These are phyloP conservation scores for Pseudopleuronectes americanus DNA, from an alignment of 2,797 vertebrate genomes.

Conservation along the genomic window DNA sequence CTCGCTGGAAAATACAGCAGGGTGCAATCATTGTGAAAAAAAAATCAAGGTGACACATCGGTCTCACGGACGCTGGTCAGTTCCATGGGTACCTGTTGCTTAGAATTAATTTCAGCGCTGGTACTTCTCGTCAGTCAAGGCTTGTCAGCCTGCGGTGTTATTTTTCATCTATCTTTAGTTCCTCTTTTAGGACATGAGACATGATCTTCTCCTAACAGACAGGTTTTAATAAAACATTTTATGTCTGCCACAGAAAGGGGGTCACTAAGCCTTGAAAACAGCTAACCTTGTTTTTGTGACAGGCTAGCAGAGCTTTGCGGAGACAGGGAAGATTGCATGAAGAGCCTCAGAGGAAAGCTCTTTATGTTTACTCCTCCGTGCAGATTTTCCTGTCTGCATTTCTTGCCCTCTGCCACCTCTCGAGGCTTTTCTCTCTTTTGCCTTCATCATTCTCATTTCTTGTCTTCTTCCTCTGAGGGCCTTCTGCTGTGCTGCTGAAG, in stretches of 20 bases:
- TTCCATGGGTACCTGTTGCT: conserved; percentile 48
- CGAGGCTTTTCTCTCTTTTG: conserved; percentile 30
- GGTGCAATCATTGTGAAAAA: conserved; percentile 21
- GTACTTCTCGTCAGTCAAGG: conserved; percentile 36
- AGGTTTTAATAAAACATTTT: conserved; percentile 71
- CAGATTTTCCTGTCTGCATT: conserved; percentile 28
- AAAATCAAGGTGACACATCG: conserved; percentile 52
- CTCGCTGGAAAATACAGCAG: conserved; percentile 30
- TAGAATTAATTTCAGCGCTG: conserved; percentile 28
- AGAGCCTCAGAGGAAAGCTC: conserved; percentile 39
- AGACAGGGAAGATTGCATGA: conserved; percentile 55
- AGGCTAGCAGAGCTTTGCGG: conserved; percentile 56
- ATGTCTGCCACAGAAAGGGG: conserved; percentile 51
- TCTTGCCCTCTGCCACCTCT: conserved; percentile 40
- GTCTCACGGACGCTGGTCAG: conserved; percentile 34
- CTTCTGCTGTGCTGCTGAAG: conserved; percentile 37
- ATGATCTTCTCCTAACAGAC: conserved; percentile 66
- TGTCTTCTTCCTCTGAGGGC: conserved; percentile 18
- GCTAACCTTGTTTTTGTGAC: conserved; percentile 72
- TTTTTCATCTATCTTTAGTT: conserved; percentile 53
- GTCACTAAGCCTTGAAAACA: conserved; percentile 47
- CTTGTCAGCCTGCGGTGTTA: conserved; percentile 31
- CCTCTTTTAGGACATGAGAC: conserved; percentile 28
- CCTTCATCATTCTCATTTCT: conserved; percentile 40
- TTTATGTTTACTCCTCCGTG: conserved; percentile 44